Base-by-base conservation (phyloP, 2,113 vertebrate species). In the Steatornis caripensis region DNA sequence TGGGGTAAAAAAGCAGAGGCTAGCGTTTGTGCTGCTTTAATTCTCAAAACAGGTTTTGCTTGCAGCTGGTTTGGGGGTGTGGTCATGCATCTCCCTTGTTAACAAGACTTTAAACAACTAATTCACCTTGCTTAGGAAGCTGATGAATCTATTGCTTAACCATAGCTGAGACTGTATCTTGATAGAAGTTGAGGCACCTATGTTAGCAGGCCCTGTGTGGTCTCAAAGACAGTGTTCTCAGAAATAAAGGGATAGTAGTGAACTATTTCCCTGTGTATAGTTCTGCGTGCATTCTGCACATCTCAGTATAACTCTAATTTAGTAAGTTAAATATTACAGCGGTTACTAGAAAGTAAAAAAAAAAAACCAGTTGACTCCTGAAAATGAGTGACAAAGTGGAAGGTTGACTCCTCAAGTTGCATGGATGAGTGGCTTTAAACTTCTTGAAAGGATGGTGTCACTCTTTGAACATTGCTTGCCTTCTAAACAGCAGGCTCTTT, bases 41-140 rank as follows among this genome's bases (percentile, higher is more conserved):
- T 84, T 89, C 95, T 85, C 74, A 36, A 77, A 95, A 96, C 86
- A 89, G 96, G 91, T 95, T 93, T 97, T 89, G 81, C 95, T 83
- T 91, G 91, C 81, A 92, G 77, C 78, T 87, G 72, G 17, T 69
- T 58, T 58, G 81, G 91, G 58, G 74, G 87, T 96, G 96, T 95
- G 95, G 85, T 71, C 21, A 3, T 48, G 26, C 48, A 79, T 61
- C 20, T 65, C 80, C 41, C 53, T 91, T 89, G 84, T 95, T 94
- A 95, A 83, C 32, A 55, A 76, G 84, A 64, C 62, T 94, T 94
- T 54, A 76, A 90, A 89, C 87, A 82, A 36, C 48, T 89, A 68
- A 37, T 87, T 95, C 69, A 6, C 21, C 18, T 69, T 87, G 48
- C 77, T 95, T 57, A 30, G 66, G 74, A 87, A 82, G 89, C 49